Evolutionary conservation across 2,888 invertebrate genomes (phyloP), one percentile per base, ranked within the genome.

Genomic region (Selenia dentaria): DNA sequence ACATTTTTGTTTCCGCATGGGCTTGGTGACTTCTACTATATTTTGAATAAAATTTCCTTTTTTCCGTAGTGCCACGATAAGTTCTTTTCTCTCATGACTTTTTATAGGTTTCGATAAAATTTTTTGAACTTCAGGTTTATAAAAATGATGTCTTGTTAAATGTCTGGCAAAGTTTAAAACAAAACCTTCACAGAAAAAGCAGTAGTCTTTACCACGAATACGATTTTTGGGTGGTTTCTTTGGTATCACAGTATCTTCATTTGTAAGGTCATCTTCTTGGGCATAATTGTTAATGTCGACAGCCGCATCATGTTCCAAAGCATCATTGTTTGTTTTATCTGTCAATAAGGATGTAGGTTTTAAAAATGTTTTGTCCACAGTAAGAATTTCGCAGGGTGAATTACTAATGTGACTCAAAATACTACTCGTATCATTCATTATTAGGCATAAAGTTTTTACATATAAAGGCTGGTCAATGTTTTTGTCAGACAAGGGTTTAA

Each of bases 1-100:
- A 42, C 50, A 50, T 55, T 54, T 51, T 22, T 25, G 26, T 55
- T 58, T 56, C 40, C 49, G 34, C 58, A 59, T 59, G 14, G 61
- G 62, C 50, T 61, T 62, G 31, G 41, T 57, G 25, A 55, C 47
- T 8, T 51, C 48, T 48, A 33, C 27, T 47, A 51, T 52, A 54
- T 63, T 62, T 54, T 24, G 12, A 46, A 64, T 36, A 32, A 35
- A 66, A 35, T 64, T 66, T 41, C 59, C 64, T 54, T 62, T 64
- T 60, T 66, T 64, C 18, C 59, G 46, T 45, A 64, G 46, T 27
- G 36, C 54, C 33, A 47, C 20, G 22, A 64, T 46, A 9, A 31
- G 27, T 3, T 27, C 12, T 27, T 12, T 27, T 58, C 55, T 22
- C 12, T 20, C 6, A 3, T 12, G 22, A 20, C 22, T 33, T 33